A percentile compares a stretch with the other conserved stretches of the same genome.
Conservation (phyloP, 2,113 vertebrate species). For the Trematomus loennbergii region DNA sequence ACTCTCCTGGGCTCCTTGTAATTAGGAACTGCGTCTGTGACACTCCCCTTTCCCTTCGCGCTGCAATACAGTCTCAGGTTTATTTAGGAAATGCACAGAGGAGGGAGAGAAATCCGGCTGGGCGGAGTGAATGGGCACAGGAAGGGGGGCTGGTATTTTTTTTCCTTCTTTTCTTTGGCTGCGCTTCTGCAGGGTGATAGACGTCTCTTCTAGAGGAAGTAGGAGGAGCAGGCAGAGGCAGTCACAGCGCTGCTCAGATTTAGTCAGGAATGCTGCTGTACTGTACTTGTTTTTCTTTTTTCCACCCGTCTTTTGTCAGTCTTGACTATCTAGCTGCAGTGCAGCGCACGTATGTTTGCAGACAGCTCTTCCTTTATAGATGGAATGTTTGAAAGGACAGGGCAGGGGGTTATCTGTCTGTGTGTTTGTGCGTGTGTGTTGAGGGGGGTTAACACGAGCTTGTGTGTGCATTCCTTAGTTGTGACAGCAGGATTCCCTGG, state of each 20-base stretch:
- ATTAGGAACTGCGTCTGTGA: conserved; percentile 68
- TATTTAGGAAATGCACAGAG: conserved; percentile 84
- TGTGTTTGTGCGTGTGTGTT: neutral
- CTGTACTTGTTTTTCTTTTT: conserved; percentile 75
- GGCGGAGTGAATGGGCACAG: conserved; percentile 71
- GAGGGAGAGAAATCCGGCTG: conserved; percentile 78
- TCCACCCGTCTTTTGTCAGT: conserved; percentile 51
- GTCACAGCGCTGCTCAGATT: conserved; percentile 73
- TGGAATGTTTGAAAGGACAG: conserved; percentile 57
- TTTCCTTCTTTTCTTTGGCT: conserved; percentile 61
- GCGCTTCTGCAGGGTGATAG: conserved; percentile 70
- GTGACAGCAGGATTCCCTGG: conserved; percentile 74
- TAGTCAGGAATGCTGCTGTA: conserved; percentile 80
- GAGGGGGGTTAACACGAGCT: neutral
- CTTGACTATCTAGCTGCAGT: conserved; percentile 49
- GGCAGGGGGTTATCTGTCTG: conserved; percentile 54
- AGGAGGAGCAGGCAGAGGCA: conserved; percentile 72
- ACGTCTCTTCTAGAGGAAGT: conserved; percentile 77
- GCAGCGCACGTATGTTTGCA: conserved; percentile 22
- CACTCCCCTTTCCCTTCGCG: conserved; percentile 73
- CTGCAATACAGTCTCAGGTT: conserved; percentile 72
- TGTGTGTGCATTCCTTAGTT: conserved; percentile 71
- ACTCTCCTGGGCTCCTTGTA: conserved; percentile 64
- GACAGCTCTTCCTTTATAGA: conserved; percentile 16
- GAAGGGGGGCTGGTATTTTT: conserved; percentile 34